phyloP scores from a whole-genome alignment of 2,113 vertebrate genomes.

The Natator depressus region DNA sequence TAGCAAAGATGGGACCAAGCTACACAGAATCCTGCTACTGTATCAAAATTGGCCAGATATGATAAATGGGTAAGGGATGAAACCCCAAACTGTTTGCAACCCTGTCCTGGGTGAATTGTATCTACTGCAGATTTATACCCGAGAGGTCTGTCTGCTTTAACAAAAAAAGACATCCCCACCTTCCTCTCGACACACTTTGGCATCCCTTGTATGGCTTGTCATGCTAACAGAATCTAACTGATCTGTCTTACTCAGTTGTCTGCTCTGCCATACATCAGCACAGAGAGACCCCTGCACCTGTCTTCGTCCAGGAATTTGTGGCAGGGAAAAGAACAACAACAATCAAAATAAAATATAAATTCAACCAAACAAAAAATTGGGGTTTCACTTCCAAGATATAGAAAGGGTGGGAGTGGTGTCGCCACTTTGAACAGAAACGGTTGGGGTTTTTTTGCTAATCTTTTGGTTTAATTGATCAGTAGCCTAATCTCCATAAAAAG shows the following conservation, averaged over 20 bases:
- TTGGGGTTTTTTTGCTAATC: not conserved
- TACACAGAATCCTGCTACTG: not conserved
- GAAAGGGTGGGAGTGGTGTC: not conserved
- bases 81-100: not conserved
- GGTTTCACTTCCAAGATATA: not conserved
- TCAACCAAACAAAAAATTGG: not conserved
- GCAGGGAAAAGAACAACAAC: not conserved
- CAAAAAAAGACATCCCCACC: not conserved
- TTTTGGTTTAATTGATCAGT: not conserved
- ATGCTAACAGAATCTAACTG: not conserved
- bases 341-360: not conserved
- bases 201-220: not conserved
- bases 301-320: not conserved
- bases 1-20: accelerated
- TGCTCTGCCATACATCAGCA: not conserved
- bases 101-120: not conserved
- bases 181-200: not conserved
- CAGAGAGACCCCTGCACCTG: not conserved
- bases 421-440: not conserved
- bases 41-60: not conserved
- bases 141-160: not conserved
- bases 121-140: not conserved
- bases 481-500: not conserved
- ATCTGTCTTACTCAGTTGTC: not conserved
- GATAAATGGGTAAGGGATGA: not conserved